Evolutionary conservation across 1,140 invertebrate species (phyloP), one percentile per base, ranked within the genome.

Genomic region (Pomacea maculata): DNA sequence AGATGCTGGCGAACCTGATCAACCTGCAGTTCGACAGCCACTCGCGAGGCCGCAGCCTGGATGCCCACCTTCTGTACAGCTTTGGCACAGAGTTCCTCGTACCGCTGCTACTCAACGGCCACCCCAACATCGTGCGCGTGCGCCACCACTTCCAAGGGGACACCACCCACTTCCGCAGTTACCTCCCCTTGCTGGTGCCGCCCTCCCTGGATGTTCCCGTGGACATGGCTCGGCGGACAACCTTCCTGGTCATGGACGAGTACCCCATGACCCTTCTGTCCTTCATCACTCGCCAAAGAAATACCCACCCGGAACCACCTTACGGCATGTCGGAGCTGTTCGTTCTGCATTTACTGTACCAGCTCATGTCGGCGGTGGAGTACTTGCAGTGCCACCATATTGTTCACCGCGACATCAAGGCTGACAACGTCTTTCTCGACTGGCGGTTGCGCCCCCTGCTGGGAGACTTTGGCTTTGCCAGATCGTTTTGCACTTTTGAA

Each of bases 1-100:
- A 86, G 85, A 86, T 86, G 85, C 81, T 84, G 83, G 82, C 79
- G 17, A 86, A 85, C 75, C 75, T 85, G 7, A 83, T 84, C 57
- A 84, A 84, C 55, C 29, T 84, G 34, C 63, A 81, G 17, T 78
- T 67, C 54, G 71, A 63, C 74, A 75, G 72, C 15, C 84, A 83
- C 74, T 74, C 75, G 34, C 74, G 80, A 17, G 85, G 84, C n/a
- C 75, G 80, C 73, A 86, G 83, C 34, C 74, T 84, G 45, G 82
- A 82, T 54, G 57, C 81, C 14, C 82, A 80, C 74, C 73, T 84
- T 15, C 57, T 80, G 19, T 67, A 83, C 17, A 80, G 73, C 68
- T 84, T 86, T 64, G 85, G 84, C 15, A n/a, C 80, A 25, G 84
- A 86, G 71, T 83, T 83, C 67, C 64, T 71, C 54, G 80, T 84